A percentile compares a stretch with the other conserved stretches of the same genome.
phyloP scores from a whole-genome alignment of 2,888 invertebrate species.

The Halictus ligatus region DNA sequence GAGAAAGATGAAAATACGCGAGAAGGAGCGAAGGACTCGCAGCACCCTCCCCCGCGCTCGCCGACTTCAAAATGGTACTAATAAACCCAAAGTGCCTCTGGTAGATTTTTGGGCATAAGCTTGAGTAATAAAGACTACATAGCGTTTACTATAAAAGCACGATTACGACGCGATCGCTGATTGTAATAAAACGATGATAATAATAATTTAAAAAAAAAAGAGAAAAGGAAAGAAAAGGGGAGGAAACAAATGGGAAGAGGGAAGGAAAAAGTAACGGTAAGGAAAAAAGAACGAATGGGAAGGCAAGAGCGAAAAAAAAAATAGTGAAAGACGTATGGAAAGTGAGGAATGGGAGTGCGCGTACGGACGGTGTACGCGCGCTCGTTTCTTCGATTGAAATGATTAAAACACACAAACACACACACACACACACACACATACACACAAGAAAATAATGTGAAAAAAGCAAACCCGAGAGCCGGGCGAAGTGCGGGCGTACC shows the following conservation, averaged over 20 bases:
- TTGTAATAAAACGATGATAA: constrained; percentile 66
- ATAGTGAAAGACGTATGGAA: constrained; percentile 33
- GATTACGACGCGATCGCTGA: constrained; percentile 70
- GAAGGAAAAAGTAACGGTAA: neutral
- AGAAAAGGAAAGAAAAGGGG: constrained; percentile 31
- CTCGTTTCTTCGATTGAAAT: constrained; percentile 36
- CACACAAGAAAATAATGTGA: constrained; percentile 13
- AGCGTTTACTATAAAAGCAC: constrained; percentile 73
- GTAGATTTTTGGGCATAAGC: constrained; percentile 84
- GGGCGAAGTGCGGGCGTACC: constrained; percentile 68
- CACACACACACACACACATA: no score
- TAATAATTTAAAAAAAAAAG: constrained; percentile 58
- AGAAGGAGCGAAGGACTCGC: constrained; percentile 63
- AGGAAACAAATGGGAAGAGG: constrained; percentile 12
- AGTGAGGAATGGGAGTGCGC: constrained; percentile 45
- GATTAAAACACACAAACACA: neutral
- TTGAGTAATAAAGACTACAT: constrained; percentile 82
- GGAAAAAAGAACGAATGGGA: constrained; percentile 15
- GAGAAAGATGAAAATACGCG: neutral
- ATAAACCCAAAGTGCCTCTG: constrained; percentile 84
- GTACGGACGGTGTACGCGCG: constrained; percentile 40
- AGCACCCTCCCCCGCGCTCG: constrained; percentile 80
- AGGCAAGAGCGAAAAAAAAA: constrained; percentile 16
- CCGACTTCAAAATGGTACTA: constrained; percentile 83
- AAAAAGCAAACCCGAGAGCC: constrained; percentile 40